A percentile compares a stretch with the other conserved stretches of the same genome.
phyloP scores from a whole-genome alignment of 2,888 invertebrate genomes.

The Flexamia atlantica region DNA sequence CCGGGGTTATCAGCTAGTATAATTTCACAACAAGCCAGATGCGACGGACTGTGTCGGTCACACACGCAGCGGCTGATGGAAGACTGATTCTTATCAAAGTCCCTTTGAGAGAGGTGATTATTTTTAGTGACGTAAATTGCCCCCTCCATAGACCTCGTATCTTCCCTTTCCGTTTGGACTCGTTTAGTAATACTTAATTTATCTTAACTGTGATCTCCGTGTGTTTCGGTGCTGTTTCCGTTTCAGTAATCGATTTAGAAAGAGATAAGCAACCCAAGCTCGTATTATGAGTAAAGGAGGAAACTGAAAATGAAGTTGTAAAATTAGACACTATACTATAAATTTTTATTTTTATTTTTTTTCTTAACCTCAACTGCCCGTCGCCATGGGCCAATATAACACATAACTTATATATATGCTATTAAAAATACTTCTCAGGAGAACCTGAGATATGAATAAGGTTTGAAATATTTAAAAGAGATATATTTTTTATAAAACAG shows the following conservation, averaged over 20 bases:
- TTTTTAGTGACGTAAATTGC: constrained; percentile 43
- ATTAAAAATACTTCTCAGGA: too few species aligned
- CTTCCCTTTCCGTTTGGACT: constrained; percentile 21
- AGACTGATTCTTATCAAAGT: constrained; percentile 30
- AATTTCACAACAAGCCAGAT: too few species aligned
- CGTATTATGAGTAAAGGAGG: neutral
- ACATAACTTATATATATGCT: too few species aligned
- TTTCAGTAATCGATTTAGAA: neutral
- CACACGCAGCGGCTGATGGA: neutral
- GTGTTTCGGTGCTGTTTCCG: constrained; percentile 4
- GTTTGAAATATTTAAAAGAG: too few species aligned
- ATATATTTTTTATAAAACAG: too few species aligned
- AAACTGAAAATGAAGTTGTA: neutral
- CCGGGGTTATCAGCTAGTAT: too few species aligned
- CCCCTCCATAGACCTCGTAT: constrained; percentile 4
- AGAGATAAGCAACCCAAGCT: neutral
- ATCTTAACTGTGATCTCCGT: neutral
- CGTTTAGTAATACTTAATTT: constrained; percentile 22
- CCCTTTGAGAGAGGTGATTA: constrained; percentile 29
- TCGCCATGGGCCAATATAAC: too few species aligned
- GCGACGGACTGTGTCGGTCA: neutral
- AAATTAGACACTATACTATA: neutral
- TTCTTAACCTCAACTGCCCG: too few species aligned
- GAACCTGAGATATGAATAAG: too few species aligned
- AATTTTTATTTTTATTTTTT: too few species aligned